Base-by-base conservation (phyloP, 1,140 invertebrate species). In the Globodera ellingtonae region DNA sequence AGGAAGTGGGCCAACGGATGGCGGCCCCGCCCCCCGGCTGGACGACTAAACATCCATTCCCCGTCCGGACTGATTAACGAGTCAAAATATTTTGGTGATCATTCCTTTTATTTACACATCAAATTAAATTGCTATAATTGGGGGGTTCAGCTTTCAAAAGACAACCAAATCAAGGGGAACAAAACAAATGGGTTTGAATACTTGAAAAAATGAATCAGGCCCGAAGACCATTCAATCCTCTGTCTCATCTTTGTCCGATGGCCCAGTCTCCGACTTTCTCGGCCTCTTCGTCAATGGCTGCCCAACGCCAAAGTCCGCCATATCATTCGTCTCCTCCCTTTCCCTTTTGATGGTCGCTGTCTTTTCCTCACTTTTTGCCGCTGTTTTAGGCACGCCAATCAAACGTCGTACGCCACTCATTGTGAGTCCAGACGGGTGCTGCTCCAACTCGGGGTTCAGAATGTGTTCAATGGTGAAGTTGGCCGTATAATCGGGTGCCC, bases 401-500 rank as follows among this genome's bases (percentile, higher is more conserved):
- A 62, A 62, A 10, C 65, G 73, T 59, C 65, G 56, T 18, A 56
- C 6, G 46, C 35, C 50, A 18, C 46, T 21, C 46, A 75, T 52
- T 18, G 65, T 75, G 65, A 62, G 56, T 62, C 56, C 56, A 6
- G 56, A 13, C 67, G 67, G 67, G 24, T 70, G 67, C 7, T 70
- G 35, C 5, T 70, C 67, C 67, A 62, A 62, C 56, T 62, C 56
- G 56, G 67, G 35, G 67, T 47, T 47, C 24, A 70, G 21, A 44
- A 70, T 70, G 24, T 70, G 24, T 47, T 70, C 67, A 4, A 70
- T 21, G 8, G 67, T 44, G 67, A 70, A 70, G 67, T 70, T 35
- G 13, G 48, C 15, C 9, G 21, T 35, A 47, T 48, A 77, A 47
- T 77, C 75, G 48, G 75, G 65, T 69, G 24, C 75, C 75, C 75